Evolutionary conservation across 2,113 vertebrate species (phyloP), one percentile per base, ranked within the genome.

Genomic region (Myocastor coypus): DNA sequence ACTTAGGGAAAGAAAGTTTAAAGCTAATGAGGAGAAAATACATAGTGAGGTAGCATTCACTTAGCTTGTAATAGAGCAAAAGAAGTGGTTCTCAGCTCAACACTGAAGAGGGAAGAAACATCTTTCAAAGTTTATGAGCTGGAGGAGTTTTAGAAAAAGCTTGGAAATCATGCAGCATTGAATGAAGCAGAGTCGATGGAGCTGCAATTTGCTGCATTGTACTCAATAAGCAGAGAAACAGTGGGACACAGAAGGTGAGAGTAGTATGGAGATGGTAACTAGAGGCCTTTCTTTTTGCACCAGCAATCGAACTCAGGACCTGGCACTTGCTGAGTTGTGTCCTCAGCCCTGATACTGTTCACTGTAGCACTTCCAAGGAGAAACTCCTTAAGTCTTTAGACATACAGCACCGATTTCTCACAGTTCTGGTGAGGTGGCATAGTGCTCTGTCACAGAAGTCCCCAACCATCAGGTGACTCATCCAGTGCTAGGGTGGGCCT

Each of bases 371-470:
- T 96, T 80, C 32, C 22, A 83, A 89, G 94, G n/a, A 61, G 40
- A 93, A 94, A 92, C 4, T 66, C 16, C 50, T 89, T 73, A 68
- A 57, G 3, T 68, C 46, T 32, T 89, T 78, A 95, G 63, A 94
- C 83, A 83, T 40, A 73, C 7, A 26, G 5, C 1, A 34, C 17
- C 14, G 37, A 7, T 75, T 37, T 87, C 73, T 50, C 46, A 28
- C 10, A 37, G 11, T 87, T 86, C 22, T 75, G 50, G 37, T 63
- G 37, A 6, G 84, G 89, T 24, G 19, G 14, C 37, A 66, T 19
- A 42, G 34, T 61, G 7, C 52, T 69, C 26, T 89, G 63, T 68
- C 86, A 81, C 10, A 75, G 90, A 52, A 37, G 81, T 59, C 20
- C 40, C 40, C 37, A 42, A 69, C 80, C 89, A 89, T 75, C 59